Conservation (phyloP, 2,113 vertebrate genomes). For the Megalops atlanticus region DNA sequence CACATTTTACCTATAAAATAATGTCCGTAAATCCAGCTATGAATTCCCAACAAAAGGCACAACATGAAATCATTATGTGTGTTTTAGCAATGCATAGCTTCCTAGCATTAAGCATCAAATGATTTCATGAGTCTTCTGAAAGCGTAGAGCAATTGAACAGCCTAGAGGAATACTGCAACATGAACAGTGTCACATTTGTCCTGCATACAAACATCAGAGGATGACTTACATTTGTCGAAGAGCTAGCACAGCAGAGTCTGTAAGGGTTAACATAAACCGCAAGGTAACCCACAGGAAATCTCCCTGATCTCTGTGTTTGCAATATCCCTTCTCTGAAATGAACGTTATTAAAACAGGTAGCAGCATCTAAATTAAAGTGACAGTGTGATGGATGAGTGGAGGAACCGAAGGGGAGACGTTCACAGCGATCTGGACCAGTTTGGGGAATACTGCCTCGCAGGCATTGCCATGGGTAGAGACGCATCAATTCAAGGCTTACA, state of each 20-base stretch:
- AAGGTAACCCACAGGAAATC: slow-evolving; percentile 80
- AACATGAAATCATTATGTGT: too few species aligned
- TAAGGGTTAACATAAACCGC: slow-evolving; percentile 85
- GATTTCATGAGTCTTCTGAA: too few species aligned
- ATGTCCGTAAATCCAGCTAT: too few species aligned
- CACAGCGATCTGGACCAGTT: slow-evolving; percentile 77
- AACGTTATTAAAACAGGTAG: slow-evolving; percentile 93
- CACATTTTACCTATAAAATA: too few species aligned
- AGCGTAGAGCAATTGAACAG: too few species aligned
- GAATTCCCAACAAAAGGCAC: too few species aligned
- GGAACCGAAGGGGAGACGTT: slow-evolving; percentile 78
- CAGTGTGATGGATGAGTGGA: slow-evolving; percentile 88
- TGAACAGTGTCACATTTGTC: too few species aligned
- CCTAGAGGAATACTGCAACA: too few species aligned
- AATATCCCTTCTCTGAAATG: slow-evolving; percentile 88
- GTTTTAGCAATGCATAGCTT: too few species aligned
- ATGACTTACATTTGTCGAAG: too few species aligned
- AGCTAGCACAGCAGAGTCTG: slow-evolving; percentile 48
- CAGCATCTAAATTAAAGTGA: slow-evolving; percentile 94
- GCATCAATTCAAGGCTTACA: slow-evolving; percentile 77
- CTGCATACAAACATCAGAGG: neutral
- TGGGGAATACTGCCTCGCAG: slow-evolving; percentile 80
- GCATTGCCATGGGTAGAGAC: slow-evolving; percentile 73
- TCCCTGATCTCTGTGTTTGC: slow-evolving; percentile 78
- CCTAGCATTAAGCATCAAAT: too few species aligned